Conservation (phyloP, 1,140 invertebrate genomes). For the Neodiprion lecontei region DNA sequence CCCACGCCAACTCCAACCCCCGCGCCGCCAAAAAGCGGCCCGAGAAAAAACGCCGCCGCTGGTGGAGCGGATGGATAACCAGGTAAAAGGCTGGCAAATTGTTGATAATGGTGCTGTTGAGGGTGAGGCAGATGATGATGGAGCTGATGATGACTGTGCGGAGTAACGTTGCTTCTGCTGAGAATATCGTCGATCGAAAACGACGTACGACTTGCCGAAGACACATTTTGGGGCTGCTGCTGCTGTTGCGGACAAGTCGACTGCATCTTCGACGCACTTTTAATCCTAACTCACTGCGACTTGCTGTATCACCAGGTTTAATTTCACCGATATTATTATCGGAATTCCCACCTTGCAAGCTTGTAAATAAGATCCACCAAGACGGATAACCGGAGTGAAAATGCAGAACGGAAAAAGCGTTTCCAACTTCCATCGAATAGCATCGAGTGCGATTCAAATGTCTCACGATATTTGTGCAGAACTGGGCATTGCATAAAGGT, state of each 20-base stretch:
- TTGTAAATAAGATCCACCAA: too few species aligned
- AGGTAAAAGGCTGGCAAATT: conserved; percentile 58
- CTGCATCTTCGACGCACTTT: conserved; percentile 43
- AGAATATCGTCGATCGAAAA: conserved; percentile 85
- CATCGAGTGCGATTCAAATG: too few species aligned
- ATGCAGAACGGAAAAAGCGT: too few species aligned
- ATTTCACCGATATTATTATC: too few species aligned
- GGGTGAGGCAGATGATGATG: conserved; percentile 20
- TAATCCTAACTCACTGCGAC: background rate
- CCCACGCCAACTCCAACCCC: conserved; percentile 53
- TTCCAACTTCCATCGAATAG: too few species aligned
- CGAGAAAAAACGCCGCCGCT: conserved; percentile 58
- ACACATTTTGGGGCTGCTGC: conserved; percentile 51
- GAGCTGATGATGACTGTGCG: conserved; percentile 40
- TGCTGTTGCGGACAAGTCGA: conserved; percentile 55
- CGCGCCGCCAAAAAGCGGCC: conserved; percentile 51
- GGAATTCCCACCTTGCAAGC: too few species aligned
- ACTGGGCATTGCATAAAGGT: too few species aligned
- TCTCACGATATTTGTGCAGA: too few species aligned
- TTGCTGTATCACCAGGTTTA: too few species aligned
- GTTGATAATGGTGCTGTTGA: conserved; percentile 56
- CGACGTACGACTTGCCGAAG: conserved; percentile 64
- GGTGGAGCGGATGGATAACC: conserved; percentile 60
- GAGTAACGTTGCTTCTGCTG: conserved; percentile 64
- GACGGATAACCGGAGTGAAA: too few species aligned